phyloP scores from a whole-genome alignment of 2,797 vertebrate genomes.

The Ctenochaetus hawaiiensis region DNA sequence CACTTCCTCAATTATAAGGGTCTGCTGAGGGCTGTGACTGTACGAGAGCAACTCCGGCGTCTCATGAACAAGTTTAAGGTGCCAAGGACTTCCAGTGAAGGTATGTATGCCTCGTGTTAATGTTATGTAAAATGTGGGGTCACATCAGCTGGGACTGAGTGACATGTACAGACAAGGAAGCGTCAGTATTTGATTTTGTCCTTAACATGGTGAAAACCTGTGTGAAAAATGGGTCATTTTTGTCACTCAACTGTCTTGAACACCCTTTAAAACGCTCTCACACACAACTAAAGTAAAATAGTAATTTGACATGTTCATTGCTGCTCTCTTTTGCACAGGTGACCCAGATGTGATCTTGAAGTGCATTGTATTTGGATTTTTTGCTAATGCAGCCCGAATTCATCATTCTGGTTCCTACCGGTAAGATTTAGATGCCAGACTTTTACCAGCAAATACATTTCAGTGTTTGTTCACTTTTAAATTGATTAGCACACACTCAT shows the following conservation, averaged over 20 bases:
- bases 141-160: rapidly evolving
- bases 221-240: background rate
- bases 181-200: background rate
- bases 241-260: background rate
- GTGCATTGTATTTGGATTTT: slow-evolving; percentile 97
- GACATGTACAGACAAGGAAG: background rate
- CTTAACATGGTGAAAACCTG: background rate
- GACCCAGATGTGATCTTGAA: slow-evolving; percentile 96
- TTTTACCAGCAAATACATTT: background rate
- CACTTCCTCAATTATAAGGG: slow-evolving; percentile 99
- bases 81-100: slow-evolving; percentile 95
- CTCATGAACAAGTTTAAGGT: slow-evolving; percentile 98
- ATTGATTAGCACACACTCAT: background rate
- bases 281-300: background rate
- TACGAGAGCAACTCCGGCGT: slow-evolving; percentile 96
- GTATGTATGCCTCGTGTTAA: slow-evolving; percentile 69
- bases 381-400: slow-evolving; percentile 96
- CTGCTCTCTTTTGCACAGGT: slow-evolving; percentile 80
- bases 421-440: slow-evolving; percentile 71
- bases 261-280: background rate
- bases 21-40: slow-evolving; percentile 90
- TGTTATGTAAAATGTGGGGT: background rate
- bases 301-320: slow-evolving; percentile 4
- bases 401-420: slow-evolving; percentile 97
- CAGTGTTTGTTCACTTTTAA: background rate